These are phyloP conservation scores for Acrocephalus arundinaceus DNA, from an alignment of 2,113 vertebrate genomes.

Conservation along the genomic window DNA sequence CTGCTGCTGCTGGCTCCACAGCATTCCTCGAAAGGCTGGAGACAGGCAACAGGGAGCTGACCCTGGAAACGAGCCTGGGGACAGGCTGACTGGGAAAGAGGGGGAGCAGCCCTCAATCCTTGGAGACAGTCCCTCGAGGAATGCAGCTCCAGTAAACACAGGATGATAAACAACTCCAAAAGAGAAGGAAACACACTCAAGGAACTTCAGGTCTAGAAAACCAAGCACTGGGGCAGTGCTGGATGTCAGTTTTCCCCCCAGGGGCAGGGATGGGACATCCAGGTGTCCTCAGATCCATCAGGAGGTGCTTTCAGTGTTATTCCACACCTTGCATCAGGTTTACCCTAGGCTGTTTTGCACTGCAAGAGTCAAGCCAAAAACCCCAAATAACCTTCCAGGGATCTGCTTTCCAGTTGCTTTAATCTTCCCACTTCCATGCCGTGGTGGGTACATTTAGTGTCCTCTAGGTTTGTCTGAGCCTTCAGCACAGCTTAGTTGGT, in stretches of 20 bases:
- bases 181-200: background rate
- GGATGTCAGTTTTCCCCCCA: background rate
- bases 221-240: accelerated
- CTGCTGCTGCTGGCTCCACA: background rate
- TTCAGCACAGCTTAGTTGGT: background rate
- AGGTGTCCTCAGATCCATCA: background rate
- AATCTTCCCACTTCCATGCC: background rate
- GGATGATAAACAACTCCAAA: background rate
- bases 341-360: background rate
- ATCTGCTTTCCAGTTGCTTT: background rate
- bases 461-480: background rate
- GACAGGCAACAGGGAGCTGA: background rate
- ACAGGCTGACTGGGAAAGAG: background rate
- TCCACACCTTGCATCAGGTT: background rate
- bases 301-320: background rate
- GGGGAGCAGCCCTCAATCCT: background rate
- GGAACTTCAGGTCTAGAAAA: background rate
- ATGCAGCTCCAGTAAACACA: accelerated
- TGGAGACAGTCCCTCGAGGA: background rate
- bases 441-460: background rate
- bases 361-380: background rate
- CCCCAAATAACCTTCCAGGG: background rate
- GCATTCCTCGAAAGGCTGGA: background rate
- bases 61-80: background rate
- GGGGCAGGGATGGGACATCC: background rate